Conservation (phyloP, 2,113 vertebrate genomes). For the Elephantulus edwardii region DNA sequence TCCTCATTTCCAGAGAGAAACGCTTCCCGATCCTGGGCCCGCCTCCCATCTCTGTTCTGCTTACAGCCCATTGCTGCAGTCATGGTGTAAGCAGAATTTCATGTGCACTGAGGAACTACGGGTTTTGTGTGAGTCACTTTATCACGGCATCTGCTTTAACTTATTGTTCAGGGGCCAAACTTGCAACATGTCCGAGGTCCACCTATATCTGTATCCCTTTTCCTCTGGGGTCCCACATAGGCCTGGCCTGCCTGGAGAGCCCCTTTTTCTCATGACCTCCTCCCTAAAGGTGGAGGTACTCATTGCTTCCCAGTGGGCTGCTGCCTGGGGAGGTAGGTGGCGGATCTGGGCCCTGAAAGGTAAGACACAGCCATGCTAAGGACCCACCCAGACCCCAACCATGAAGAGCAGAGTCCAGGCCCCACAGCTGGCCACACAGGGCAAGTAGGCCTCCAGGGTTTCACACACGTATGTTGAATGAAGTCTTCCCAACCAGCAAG, state of each 20-base stretch:
- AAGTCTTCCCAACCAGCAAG: neutral
- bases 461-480: neutral
- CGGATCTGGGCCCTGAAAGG: neutral
- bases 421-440: neutral
- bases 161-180: no score
- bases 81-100: no score
- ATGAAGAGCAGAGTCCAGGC: neutral
- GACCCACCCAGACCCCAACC: neutral
- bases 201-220: neutral
- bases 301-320: neutral
- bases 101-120: no score
- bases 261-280: neutral
- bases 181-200: no score
- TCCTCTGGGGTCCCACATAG: rapidly evolving
- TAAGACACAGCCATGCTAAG: neutral
- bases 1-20: no score
- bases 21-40: no score
- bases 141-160: no score
- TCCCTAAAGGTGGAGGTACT: neutral
- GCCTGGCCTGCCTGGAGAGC: neutral
- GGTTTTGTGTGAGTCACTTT: no score
- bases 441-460: neutral
- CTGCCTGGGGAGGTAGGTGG: neutral
- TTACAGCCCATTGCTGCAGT: no score
- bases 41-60: no score